Conservation (phyloP, 2,113 vertebrate genomes). For the Pterophyllum scalare region DNA sequence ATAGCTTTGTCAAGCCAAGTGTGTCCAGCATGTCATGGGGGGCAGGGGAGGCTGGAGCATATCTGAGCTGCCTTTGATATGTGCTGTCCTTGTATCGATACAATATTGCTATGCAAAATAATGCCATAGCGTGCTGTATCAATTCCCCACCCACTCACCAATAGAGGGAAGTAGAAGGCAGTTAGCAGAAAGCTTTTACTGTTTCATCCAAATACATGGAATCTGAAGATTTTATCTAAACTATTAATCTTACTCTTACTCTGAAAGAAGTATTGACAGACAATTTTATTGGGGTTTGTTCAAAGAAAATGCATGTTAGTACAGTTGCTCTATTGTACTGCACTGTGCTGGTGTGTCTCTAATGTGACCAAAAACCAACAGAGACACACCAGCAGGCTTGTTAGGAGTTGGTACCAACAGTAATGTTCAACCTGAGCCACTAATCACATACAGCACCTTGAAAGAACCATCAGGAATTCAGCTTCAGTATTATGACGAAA, state of each 20-base stretch:
- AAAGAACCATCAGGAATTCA: neutral
- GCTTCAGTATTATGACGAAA: neutral
- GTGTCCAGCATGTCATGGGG: no score
- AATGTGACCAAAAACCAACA: neutral
- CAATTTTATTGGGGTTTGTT: no score
- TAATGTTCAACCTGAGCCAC: neutral
- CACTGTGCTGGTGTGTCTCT: neutral
- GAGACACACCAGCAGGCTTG: no score
- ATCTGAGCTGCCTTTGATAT: no score
- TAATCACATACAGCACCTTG: neutral
- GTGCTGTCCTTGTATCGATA: no score
- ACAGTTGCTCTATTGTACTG: neutral
- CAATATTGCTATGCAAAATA: no score
- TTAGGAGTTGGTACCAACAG: no score
- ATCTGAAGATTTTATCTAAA: neutral
- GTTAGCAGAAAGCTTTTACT: neutral
- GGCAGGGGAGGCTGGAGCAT: no score
- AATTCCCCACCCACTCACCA: no score
- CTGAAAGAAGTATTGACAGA: neutral
- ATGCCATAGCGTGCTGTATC: no score
- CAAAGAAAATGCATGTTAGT: neutral
- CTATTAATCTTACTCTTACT: neutral
- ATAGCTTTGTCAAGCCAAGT: no score
- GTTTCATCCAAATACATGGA: neutral
- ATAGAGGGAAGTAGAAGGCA: neutral